Conservation (phyloP, 2,113 vertebrate genomes). For the Semnornis frantzii region DNA sequence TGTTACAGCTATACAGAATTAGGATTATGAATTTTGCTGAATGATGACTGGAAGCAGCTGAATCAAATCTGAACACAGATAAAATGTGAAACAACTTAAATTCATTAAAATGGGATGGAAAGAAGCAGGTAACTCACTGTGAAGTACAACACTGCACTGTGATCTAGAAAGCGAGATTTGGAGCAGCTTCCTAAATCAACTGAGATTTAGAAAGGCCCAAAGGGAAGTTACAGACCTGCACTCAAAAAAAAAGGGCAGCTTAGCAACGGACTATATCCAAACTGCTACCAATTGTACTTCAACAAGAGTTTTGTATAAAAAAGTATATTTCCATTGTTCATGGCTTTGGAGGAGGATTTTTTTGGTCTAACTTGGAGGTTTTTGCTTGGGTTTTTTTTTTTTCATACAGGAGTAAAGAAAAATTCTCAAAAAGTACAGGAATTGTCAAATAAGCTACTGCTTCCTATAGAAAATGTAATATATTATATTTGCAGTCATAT, state of each 20-base stretch:
- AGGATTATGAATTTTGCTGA: not conserved
- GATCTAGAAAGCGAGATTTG: not conserved
- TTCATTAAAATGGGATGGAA: not conserved
- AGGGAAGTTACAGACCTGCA: not conserved
- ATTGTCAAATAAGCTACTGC: not conserved
- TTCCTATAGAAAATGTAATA: not conserved
- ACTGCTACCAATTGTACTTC: not conserved
- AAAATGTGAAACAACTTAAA: not conserved
- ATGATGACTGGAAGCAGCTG: not conserved
- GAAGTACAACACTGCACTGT: not conserved
- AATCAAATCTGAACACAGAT: not conserved
- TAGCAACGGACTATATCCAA: not conserved
- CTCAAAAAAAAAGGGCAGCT: not conserved
- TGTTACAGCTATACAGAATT: not conserved
- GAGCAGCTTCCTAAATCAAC: not conserved
- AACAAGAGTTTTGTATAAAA: not conserved
- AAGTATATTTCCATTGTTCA: not conserved
- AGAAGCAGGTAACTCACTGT: not conserved
- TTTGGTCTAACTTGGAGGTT: not conserved
- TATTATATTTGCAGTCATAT: not conserved
- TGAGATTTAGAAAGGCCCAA: not conserved
- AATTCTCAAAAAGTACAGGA: not conserved
- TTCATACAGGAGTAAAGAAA: not conserved
- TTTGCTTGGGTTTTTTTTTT: accelerated
- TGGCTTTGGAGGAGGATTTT: not conserved